Base-by-base conservation (phyloP, 1,140 invertebrate genomes). In the Melipona quadrifasciata region DNA sequence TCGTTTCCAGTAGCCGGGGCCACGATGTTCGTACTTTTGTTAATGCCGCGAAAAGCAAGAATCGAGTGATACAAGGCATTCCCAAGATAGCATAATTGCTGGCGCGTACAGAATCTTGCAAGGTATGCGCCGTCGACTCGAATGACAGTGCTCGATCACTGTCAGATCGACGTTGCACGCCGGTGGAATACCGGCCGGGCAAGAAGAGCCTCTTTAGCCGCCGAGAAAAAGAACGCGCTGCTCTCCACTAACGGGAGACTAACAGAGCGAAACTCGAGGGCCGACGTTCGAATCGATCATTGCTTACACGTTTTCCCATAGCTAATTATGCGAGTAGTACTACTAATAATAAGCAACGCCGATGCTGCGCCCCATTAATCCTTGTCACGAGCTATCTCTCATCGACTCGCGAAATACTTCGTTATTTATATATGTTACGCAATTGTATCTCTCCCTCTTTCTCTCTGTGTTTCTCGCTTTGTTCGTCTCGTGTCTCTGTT, bases 31-130 rank as follows among this genome's bases (percentile, higher is more conserved):
- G 82, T 83, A 88, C 85, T 90, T 90, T 90, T 88, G 86, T 90
- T 84, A 88, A 90, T 87, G 89, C 87, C 89, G 86, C 89, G 89
- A 90, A 90, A 90, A 90, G 89, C 83, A 87, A 90, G 89, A 90
- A 88, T 90, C 89, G 80, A 86, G 80, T 82, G 89, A 90, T 90
- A 90, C 89, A 88, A 90, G 89, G 68, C 89, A 90, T 90, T 90
- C 89, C 79, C 79, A 78, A 91, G 91, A 91, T 91, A 91, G 89
- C 89, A 87, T 91, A 91, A 91, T 91, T 91, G 87, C 89, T 83
- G 86, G 86, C 89, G 82, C 87, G 85, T 91, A 90, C 90, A 91
- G 90, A 90, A 91, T 87, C 87, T 87, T 88, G 87, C 87, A 89
- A 89, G 87, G 85, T 86, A 90, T 91, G 89, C 87, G 85, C 73